These are phyloP conservation scores for Gryllus longicercus DNA, from an alignment of 2,888 invertebrate genomes.

Conservation along the genomic window DNA sequence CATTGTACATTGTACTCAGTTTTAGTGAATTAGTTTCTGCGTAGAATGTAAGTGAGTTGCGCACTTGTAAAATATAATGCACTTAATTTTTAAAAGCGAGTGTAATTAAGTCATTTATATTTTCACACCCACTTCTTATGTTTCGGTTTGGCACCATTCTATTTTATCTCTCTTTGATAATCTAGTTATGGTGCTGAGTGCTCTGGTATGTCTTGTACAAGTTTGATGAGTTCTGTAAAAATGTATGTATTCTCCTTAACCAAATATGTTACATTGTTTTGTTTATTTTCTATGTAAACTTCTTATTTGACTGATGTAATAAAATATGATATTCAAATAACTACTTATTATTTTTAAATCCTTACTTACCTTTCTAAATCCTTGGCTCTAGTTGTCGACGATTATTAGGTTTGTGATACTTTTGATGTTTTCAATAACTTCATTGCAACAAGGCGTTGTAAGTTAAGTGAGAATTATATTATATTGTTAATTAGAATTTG, in stretches of 20 bases:
- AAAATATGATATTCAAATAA: slow-evolving; percentile 9
- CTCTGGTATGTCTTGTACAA: background rate
- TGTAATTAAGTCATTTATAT: slow-evolving; percentile 11
- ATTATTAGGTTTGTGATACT: too few species aligned
- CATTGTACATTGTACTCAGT: background rate
- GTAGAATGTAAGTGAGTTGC: background rate
- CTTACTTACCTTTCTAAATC: too few species aligned
- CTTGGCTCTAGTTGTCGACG: too few species aligned
- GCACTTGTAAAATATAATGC: slow-evolving; percentile 17
- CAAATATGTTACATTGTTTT: background rate
- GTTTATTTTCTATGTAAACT: background rate
- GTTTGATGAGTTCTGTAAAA: slow-evolving; percentile 17
- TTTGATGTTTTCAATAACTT: too few species aligned
- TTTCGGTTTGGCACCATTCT: background rate
- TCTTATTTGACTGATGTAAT: slow-evolving; percentile 9
- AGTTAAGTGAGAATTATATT: too few species aligned
- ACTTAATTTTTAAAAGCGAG: background rate
- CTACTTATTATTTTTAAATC: too few species aligned
- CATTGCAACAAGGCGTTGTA: too few species aligned
- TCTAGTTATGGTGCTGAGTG: slow-evolving; percentile 1
- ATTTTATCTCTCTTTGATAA: background rate
- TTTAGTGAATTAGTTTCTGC: background rate
- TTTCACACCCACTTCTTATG: background rate
- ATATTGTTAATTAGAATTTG: too few species aligned
- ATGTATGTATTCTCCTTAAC: background rate